Evolutionary conservation across 1,140 invertebrate genomes (phyloP), one percentile per base, ranked within the genome.

Genomic region (Halyomorpha halys): DNA sequence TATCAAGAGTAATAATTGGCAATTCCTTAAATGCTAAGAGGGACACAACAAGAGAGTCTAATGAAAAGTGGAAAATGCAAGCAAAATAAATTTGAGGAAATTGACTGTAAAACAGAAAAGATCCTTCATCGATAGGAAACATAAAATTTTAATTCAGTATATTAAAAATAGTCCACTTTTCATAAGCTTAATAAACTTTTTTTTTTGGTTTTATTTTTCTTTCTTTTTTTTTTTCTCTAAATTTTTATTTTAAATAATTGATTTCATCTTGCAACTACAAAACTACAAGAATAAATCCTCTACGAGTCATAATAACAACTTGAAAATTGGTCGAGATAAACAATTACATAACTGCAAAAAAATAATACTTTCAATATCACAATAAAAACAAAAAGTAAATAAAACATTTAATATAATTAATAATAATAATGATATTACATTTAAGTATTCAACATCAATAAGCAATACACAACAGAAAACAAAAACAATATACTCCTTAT

Each of bases 231-330:
- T 49, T 49, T 47, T 47, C 18, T n/a, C 21, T 49, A 49, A 49
- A 8, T 49, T 19, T 49, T 49, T 21, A 49, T 49, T 49, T 49
- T 49, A 6, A 49, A 49, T 49, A 25, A 56, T 23, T 56, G 23
- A 25, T 56, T 53, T 21, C 53, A 19, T 23, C 18, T 56, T 56
- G 53, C 53, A 56, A 56, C 53, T 56, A 56, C 53, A 56, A 56
- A 56, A 56, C 53, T 56, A 56, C 53, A 56, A 56, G 53, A 56
- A 56, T 56, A 56, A 23, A 56, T 56, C 23, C 53, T 56, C 53
- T 56, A 56, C 53, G 23, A 56, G 53, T 56, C 53, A 56, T 56
- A 56, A 56, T 56, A 56, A 56, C 53, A 56, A 56, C 23, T 56
- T 25, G 53, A 56, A 25, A 56, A 25, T 56, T 56, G 53, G 53